Percentiles rank a stretch among this genome's conserved stretches.
These are phyloP conservation scores for Strigamia transsilvanica DNA, from an alignment of 2,888 invertebrate genomes.

Conservation along the genomic window DNA sequence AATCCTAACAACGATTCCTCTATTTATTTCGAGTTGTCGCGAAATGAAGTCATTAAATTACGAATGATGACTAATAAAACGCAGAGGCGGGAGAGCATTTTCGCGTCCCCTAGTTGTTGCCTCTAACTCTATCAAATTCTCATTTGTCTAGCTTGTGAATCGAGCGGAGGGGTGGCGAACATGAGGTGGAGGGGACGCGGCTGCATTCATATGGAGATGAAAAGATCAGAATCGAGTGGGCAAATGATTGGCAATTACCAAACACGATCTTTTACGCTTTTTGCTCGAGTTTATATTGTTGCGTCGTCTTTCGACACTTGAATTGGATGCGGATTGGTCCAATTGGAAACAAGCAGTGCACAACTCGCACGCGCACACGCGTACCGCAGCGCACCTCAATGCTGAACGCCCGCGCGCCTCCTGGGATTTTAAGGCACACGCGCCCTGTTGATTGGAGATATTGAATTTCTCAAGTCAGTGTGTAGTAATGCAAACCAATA, in stretches of 20 bases:
- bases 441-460: slow-evolving; percentile 53
- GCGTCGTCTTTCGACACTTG: background rate
- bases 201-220: slow-evolving; percentile 50
- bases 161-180: slow-evolving; percentile 14
- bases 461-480: slow-evolving; percentile 55
- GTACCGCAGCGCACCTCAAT: background rate
- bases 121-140: slow-evolving; percentile 14
- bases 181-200: background rate
- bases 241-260: slow-evolving; percentile 54
- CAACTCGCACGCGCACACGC: background rate
- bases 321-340: slow-evolving; percentile 4
- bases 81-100: background rate
- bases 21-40: background rate
- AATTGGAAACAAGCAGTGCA: slow-evolving; percentile 7
- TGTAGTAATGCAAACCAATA: slow-evolving; percentile 54
- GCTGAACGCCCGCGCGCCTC: background rate
- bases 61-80: background rate
- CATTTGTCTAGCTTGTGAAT: slow-evolving; percentile 11
- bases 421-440: slow-evolving; percentile 36
- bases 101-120: background rate
- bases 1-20: background rate
- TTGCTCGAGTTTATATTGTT: slow-evolving; percentile 8
- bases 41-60: slow-evolving; percentile 10
- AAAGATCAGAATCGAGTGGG: slow-evolving; percentile 32
- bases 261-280: slow-evolving; percentile 52